A percentile compares a stretch with the other conserved stretches of the same genome.
Evolutionary conservation across 2,113 vertebrate genomes (phyloP).

Genomic region (Mus pahari): DNA sequence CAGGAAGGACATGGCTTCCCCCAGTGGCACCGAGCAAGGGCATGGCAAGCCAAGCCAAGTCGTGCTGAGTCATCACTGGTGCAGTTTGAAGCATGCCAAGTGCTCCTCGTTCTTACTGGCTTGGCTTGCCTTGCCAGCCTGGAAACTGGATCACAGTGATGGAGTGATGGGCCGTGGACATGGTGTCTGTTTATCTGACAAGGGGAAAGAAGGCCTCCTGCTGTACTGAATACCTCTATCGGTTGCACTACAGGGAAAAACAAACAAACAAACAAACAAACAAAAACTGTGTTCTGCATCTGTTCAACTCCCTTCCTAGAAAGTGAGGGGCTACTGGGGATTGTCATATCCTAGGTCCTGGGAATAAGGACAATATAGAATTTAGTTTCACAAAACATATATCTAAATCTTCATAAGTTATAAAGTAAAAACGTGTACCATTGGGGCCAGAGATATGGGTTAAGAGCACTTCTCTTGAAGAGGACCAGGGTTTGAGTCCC

Average conservation of each 20-base stretch:
- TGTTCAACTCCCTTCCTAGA: neutral
- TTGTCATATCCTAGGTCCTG: neutral
- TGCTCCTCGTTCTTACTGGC: neutral
- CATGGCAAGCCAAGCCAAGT: neutral
- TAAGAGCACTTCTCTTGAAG: neutral
- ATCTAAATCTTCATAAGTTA: conserved; percentile 30
- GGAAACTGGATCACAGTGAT: neutral
- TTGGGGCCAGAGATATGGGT: neutral
- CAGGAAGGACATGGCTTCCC: neutral
- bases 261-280: too few relatives aligned
- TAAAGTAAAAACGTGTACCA: neutral
- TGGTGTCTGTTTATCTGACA: neutral
- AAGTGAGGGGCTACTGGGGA: neutral
- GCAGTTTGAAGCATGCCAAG: neutral
- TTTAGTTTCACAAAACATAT: conserved; percentile 7
- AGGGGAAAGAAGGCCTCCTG: neutral
- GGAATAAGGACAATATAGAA: neutral
- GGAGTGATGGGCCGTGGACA: neutral
- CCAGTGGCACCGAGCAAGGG: neutral
- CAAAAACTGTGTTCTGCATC: conserved; percentile 9
- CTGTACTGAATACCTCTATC: neutral
- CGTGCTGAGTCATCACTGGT: neutral
- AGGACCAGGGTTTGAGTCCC: neutral
- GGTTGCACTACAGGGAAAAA: neutral
- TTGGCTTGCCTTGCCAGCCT: neutral